Evolutionary conservation across 2,113 vertebrate species (phyloP), one percentile per base, ranked within the genome.

Genomic region (Hypomesus transpacificus): DNA sequence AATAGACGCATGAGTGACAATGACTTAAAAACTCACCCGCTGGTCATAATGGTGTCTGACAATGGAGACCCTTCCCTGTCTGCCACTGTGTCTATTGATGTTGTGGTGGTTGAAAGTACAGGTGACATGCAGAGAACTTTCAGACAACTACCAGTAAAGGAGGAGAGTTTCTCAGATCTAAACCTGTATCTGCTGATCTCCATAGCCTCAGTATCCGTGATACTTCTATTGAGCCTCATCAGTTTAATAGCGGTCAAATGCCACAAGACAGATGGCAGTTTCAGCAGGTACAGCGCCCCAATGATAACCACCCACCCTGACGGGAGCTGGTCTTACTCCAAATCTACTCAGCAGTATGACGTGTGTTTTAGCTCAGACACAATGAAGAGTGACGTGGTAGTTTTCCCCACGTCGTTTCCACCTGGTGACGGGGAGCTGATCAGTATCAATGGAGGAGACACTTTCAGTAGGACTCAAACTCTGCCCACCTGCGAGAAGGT

Each of bases 171-270:
- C 73, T 90, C 88, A 0, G 28, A 82, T 39, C 82, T 79, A 1
- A 94, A 93, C 69, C 71, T 93, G 71, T 92, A 91, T 82, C 68
- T 94, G 80, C 84, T 92, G 0, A 65, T 87, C 66, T 88, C 89
- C 16, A 80, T 94, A 0, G 84, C 84, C 18, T 91, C 89, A 0
- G 69, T 93, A 85, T 91, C 89, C 2, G 81, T 84, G 69, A 84
- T 91, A 67, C 92, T 93, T 24, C 74, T 82, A 58, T 9, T 76
- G 13, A 76, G 74, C 34, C 46, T 80, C 60, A 18, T 62, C 26
- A 62, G 22, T 62, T 62, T 62, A 22, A 71, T 71, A 26, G 51
- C 61, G 26, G 58, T 67, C 16, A 67, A 68, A 8, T 77, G 75
- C 14, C 75, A 71, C 75, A 72, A 50, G 60, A 34, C 60, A 62